Base-by-base conservation (phyloP, 2,888 invertebrate species). In the Acleris literana region DNA sequence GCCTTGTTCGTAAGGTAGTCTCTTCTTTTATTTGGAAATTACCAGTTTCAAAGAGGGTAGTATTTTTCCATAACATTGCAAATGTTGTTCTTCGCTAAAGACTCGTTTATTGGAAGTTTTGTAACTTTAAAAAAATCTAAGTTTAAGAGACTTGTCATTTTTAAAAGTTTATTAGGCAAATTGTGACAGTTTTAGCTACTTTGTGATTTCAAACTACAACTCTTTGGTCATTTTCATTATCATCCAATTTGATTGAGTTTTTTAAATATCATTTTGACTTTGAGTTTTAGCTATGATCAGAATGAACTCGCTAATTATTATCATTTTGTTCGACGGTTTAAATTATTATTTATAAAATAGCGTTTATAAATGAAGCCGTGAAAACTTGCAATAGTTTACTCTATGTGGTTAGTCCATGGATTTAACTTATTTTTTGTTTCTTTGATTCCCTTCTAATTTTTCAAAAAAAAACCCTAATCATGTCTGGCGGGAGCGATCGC, bases 401-500 rank as follows among this genome's bases (percentile, higher is more conserved):
- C 33, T 11, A 9, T 39, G 11, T 13, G 13, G 13, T 13, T 39
- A 39, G 39, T 39, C 5, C 39, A 4, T 11, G 13, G 13, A 13
- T 39, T 13, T 39, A 39, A 13, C 2, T 6, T 46, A 46, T 46
- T 46, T 46, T n/a, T 46, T 17, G 16, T n/a, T 46, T n/a, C 17
- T n/a, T 46, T 5, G 16, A n/a, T n/a, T 46, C 2, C 17, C 16
- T 6, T 7, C 7, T 46, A 2, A 1, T 46, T 46, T 46, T 46
- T 44, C 4, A 5, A 5, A 18, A 60, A 55, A 65, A 68, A 51
- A 63, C 29, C 56, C 58, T 51, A 39, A 56, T 49, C 54, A 54
- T 13, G 55, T 70, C 63, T 69, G 72, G 70, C 62, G 55, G 69
- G 67, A 64, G 44, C 66, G 79, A 39, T 83, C 92, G 90, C 92